Percentiles rank a stretch among this genome's conserved stretches.
phyloP scores from a whole-genome alignment of 2,797 vertebrate genomes.

The Emys orbicularis region DNA sequence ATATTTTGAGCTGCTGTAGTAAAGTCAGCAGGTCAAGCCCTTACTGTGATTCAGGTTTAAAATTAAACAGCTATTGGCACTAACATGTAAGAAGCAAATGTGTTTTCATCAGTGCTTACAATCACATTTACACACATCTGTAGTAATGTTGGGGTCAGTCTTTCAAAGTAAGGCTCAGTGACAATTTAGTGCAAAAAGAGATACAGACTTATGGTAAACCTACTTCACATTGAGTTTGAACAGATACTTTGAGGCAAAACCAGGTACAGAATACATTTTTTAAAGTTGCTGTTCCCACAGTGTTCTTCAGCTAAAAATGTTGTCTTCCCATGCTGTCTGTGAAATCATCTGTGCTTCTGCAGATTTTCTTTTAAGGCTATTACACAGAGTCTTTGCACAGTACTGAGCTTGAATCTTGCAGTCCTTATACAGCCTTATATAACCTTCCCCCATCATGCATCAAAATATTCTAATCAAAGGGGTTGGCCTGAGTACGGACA shows the following conservation, averaged over 20 bases:
- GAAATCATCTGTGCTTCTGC: neutral
- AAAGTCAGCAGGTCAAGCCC: slow-evolving; percentile 37
- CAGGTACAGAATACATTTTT: neutral
- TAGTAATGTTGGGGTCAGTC: neutral
- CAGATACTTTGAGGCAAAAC: neutral
- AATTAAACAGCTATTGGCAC: slow-evolving; percentile 32
- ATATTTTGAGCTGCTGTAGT: slow-evolving; percentile 5
- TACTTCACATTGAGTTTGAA: neutral
- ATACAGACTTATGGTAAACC: neutral
- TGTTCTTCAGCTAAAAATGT: neutral
- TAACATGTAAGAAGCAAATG: slow-evolving; percentile 11
- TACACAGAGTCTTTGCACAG: neutral
- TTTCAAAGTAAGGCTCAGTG: neutral
- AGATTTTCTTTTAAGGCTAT: neutral
- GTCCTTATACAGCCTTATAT: neutral
- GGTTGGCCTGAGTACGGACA: neutral
- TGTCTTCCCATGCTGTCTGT: neutral
- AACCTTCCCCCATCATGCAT: neutral
- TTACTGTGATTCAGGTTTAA: slow-evolving; percentile 39
- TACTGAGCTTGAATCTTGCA: neutral
- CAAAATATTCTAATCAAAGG: neutral
- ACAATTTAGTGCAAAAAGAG: neutral
- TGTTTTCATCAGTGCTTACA: neutral
- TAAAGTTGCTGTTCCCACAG: neutral
- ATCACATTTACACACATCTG: neutral